Evolutionary conservation across 2,888 invertebrate genomes (phyloP).

Genomic region (Thymelicus sylvestris): DNA sequence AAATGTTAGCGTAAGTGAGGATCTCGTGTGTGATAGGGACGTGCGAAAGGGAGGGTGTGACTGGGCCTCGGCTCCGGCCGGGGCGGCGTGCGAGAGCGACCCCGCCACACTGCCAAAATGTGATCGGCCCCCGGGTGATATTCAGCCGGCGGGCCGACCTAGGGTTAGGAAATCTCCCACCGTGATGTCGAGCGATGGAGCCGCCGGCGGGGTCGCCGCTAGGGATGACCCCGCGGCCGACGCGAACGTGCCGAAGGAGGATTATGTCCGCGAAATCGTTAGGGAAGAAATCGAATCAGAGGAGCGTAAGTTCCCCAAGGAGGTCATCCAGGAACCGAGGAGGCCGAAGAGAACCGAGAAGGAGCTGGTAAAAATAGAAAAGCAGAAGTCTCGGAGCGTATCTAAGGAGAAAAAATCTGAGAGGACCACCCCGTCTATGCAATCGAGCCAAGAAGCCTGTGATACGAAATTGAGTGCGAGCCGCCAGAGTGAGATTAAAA

Average conservation of each 20-base stretch:
- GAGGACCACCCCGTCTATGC: not conserved
- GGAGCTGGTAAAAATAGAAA: constrained; percentile 21
- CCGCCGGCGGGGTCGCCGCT: constrained; percentile 59
- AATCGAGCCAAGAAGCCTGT: constrained; percentile 13
- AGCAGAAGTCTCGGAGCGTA: constrained; percentile 4
- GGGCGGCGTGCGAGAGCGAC: constrained; percentile 52
- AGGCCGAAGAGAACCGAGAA: constrained; percentile 14
- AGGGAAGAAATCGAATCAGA: constrained; percentile 24
- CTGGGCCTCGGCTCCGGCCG: constrained; percentile 52
- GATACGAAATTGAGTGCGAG: constrained; percentile 19
- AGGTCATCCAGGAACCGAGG: not conserved
- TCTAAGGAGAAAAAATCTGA: constrained; percentile 22
- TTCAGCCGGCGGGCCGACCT: constrained; percentile 63
- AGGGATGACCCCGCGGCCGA: constrained; percentile 47
- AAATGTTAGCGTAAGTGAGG: constrained; percentile 46
- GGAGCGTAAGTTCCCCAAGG: constrained; percentile 4
- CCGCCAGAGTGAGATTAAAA: constrained; percentile 53
- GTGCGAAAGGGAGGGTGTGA: constrained; percentile 51
- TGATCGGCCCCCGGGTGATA: constrained; percentile 62
- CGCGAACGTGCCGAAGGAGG: constrained; percentile 12
- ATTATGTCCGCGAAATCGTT: constrained; percentile 9
- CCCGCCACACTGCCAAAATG: constrained; percentile 67
- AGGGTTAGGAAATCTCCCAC: constrained; percentile 73
- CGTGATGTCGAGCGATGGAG: constrained; percentile 62
- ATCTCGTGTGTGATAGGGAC: constrained; percentile 52